Percentiles rank a stretch among this genome's conserved stretches.
Evolutionary conservation across 92 coral and sea anemone species (phyloP).

Genomic region (Paragorgia papillata): DNA sequence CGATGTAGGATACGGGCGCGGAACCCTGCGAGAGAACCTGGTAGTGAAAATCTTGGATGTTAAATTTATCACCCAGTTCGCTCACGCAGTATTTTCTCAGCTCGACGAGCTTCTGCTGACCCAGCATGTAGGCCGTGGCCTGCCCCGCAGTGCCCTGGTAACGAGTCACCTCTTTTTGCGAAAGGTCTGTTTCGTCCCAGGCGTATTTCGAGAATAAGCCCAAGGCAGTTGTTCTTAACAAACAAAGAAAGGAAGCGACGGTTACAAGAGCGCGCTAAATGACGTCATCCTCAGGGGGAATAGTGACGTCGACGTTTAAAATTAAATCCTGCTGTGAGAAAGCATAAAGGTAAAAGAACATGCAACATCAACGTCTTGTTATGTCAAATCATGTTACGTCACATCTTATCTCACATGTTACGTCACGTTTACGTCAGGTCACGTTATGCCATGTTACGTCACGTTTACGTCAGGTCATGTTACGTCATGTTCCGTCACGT

Average conservation of each 20-base stretch:
- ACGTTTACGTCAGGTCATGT: too few relatives aligned
- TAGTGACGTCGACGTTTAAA: too few relatives aligned
- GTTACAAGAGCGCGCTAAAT: too few relatives aligned
- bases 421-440: too few relatives aligned
- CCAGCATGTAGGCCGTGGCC: conserved; percentile 80
- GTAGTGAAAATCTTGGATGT: conserved; percentile 78
- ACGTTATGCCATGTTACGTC: too few relatives aligned
- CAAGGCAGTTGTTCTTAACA: conserved; percentile 33
- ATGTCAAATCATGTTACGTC: too few relatives aligned
- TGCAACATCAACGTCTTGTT: too few relatives aligned
- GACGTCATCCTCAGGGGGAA: too few relatives aligned
- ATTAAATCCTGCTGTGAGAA: too few relatives aligned
- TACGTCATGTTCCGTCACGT: too few relatives aligned
- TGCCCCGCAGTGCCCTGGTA: conserved; percentile 90
- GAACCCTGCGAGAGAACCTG: conserved; percentile 85
- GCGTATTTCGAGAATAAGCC: conserved; percentile 53
- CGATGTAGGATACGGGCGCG: conserved; percentile 71
- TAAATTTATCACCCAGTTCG: conserved; percentile 65
- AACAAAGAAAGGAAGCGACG: neutral
- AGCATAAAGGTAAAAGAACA: too few relatives aligned
- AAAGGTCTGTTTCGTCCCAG: conserved; percentile 56
- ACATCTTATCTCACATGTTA: too few relatives aligned
- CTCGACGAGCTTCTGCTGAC: conserved; percentile 65
- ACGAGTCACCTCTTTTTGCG: conserved; percentile 72
- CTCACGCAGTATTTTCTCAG: conserved; percentile 55